Conservation (phyloP, 2,888 invertebrate genomes). For the Ellobium chinense region DNA sequence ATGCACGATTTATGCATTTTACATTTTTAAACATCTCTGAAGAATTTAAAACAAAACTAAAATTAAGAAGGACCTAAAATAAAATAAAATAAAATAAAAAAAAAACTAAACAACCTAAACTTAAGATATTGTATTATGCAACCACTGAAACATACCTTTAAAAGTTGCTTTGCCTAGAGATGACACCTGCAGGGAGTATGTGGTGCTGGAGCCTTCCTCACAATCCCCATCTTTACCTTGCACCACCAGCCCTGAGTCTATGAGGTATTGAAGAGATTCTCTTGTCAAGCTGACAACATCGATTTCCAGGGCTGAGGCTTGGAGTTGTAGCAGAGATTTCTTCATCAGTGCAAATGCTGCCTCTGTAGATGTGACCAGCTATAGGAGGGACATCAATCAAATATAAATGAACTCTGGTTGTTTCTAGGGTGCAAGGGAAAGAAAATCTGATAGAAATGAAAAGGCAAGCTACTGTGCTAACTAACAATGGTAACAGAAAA, state of each 20-base stretch:
- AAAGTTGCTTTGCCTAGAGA: constrained; percentile 89
- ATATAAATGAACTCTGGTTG: too few relatives aligned
- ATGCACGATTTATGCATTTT: background rate
- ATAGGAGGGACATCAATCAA: too few relatives aligned
- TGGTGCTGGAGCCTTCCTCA: background rate
- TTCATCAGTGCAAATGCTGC: constrained; percentile 80
- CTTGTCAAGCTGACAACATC: constrained; percentile 62
- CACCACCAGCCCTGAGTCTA: constrained; percentile 67
- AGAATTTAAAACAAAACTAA: background rate
- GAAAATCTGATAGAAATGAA: too few relatives aligned
- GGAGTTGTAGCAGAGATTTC: constrained; percentile 85
- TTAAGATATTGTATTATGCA: background rate
- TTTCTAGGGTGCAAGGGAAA: too few relatives aligned
- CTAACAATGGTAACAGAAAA: too few relatives aligned
- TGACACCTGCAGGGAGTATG: constrained; percentile 72
- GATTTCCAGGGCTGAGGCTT: constrained; percentile 73
- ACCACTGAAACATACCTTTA: constrained; percentile 82
- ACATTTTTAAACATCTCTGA: background rate
- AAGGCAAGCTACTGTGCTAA: too few relatives aligned
- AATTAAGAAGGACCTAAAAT: too few relatives aligned
- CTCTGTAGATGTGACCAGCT: constrained; percentile 53
- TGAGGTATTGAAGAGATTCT: constrained; percentile 66
- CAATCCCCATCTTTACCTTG: constrained; percentile 47
- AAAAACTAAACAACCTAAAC: too few relatives aligned
- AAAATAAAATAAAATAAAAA: too few relatives aligned